Evolutionary conservation across 30 jellyfish, hydroid and myxozoan species (phyloP), one percentile per base, ranked within the genome.

Genomic region (Turritopsis rubra): DNA sequence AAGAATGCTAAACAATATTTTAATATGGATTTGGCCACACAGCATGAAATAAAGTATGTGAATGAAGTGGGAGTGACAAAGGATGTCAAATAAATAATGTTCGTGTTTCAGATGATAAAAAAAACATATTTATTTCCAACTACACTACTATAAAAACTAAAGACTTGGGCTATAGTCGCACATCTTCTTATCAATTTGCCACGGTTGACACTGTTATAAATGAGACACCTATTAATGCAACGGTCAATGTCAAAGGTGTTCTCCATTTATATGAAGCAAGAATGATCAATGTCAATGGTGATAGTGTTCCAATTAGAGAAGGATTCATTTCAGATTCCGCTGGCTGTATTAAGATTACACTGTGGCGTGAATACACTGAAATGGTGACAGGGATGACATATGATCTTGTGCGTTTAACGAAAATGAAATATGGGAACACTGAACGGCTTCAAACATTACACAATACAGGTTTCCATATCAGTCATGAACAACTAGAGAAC

Each of bases 281-380:
- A 74, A 74, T 0, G 1, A 29, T 74, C 0, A 21, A 1, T 1
- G 24, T 29, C 1, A 1, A 3, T 23, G 73, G 1, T 74, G 65
- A 74, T 0, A 52, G 41, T 1, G 82, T 74, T 0, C 65, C 82
- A 24, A 29, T 74, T 21, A 26, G 8, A 74, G 65, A 74, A 74
- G 82, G 82, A 0, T 74, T 24, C 72, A 74, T 74, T 0, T 1
- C 65, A 0, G 82, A 74, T 74, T 21, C 28, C 0, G 24, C 82
- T n/a, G 82, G 82, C 0, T 74, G 1, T 0, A 74, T 74, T 1
- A 74, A 30, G 8, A 26, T 74, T 0, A 29, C 65, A 1, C n/a
- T 74, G 1, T 74, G 82, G 82, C 73, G 82, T 1, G 82, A 74
- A 3, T 74, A 74, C 41, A 52, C 82, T 0, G 60, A 68, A 1